Percentiles rank a stretch among this genome's conserved stretches.
These are phyloP conservation scores for Arnoldichthys spilopterus DNA, from an alignment of 2,797 vertebrate genomes.

Conservation along the genomic window DNA sequence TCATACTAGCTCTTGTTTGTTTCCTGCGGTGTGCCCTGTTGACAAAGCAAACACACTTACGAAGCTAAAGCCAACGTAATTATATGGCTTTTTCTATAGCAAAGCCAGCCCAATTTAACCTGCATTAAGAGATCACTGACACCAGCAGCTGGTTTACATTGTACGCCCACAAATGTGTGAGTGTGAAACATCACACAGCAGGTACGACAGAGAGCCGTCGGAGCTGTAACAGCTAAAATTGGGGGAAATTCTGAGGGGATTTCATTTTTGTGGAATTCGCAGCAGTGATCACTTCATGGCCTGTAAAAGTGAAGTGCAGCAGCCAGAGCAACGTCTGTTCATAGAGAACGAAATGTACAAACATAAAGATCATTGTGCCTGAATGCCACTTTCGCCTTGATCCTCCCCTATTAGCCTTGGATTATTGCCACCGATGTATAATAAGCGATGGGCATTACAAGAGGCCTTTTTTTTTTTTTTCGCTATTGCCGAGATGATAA, in stretches of 20 bases:
- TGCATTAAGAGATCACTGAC: constrained; percentile 15
- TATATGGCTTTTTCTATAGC: constrained; percentile 31
- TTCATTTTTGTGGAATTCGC: constrained; percentile 13
- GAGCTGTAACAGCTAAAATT: constrained; percentile 7
- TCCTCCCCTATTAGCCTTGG: not conserved
- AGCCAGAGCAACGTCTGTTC: not conserved
- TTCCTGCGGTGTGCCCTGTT: not conserved
- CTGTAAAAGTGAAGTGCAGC: not conserved
- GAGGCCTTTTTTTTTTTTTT: constrained; percentile 29
- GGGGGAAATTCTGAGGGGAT: not conserved
- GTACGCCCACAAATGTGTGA: not conserved
- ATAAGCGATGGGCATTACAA: constrained; percentile 15
- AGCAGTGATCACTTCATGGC: not conserved
- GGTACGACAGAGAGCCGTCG: not conserved
- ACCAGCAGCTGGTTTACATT: constrained; percentile 13
- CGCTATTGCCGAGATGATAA: constrained; percentile 32
- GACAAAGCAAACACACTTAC: constrained; percentile 16
- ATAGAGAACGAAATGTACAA: constrained; percentile 20
- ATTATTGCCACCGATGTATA: constrained; percentile 28
- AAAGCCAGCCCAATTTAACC: not conserved
- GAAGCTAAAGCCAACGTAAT: constrained; percentile 29
- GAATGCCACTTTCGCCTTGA: not conserved
- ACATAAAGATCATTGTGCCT: not conserved
- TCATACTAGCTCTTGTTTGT: constrained; percentile 33
- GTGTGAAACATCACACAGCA: constrained; percentile 9